These are phyloP conservation scores for Phengaris alcon DNA, from an alignment of 2,888 invertebrate species.

Conservation along the genomic window DNA sequence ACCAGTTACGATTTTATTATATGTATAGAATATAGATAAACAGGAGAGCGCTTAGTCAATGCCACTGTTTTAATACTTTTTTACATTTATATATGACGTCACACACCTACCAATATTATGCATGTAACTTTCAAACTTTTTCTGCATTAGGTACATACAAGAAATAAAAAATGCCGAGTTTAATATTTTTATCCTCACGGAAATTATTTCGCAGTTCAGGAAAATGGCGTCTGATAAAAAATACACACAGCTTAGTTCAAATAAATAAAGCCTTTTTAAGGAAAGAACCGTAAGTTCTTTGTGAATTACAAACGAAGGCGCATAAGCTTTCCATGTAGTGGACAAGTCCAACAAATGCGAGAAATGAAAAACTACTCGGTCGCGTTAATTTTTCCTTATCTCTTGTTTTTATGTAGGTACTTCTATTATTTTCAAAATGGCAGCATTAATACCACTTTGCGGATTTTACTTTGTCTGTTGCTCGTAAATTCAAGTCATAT, in stretches of 20 bases:
- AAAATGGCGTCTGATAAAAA: constrained; percentile 27
- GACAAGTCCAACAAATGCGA: constrained; percentile 16
- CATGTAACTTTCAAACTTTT: background rate
- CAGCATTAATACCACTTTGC: background rate
- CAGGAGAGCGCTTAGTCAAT: too few relatives aligned
- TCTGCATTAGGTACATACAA: background rate
- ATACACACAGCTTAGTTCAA: constrained; percentile 16
- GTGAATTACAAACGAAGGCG: constrained; percentile 28
- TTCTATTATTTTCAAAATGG: background rate
- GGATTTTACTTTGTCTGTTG: background rate
- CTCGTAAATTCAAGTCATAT: background rate
- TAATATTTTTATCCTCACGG: background rate
- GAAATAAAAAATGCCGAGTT: background rate
- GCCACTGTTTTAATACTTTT: too few relatives aligned
- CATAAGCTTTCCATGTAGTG: constrained; percentile 1
- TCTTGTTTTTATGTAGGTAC: background rate
- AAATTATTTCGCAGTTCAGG: constrained; percentile 10
- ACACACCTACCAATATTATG: background rate
- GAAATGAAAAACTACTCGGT: constrained; percentile 17
- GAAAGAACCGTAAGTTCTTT: constrained; percentile 22
- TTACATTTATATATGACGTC: too few relatives aligned
- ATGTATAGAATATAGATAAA: too few relatives aligned
- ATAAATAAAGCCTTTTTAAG: constrained; percentile 22
- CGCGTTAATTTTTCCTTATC: background rate
- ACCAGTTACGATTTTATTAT: too few relatives aligned